phyloP scores from a whole-genome alignment of 2,888 invertebrate species.

The Dicyrtomina minuta region DNA sequence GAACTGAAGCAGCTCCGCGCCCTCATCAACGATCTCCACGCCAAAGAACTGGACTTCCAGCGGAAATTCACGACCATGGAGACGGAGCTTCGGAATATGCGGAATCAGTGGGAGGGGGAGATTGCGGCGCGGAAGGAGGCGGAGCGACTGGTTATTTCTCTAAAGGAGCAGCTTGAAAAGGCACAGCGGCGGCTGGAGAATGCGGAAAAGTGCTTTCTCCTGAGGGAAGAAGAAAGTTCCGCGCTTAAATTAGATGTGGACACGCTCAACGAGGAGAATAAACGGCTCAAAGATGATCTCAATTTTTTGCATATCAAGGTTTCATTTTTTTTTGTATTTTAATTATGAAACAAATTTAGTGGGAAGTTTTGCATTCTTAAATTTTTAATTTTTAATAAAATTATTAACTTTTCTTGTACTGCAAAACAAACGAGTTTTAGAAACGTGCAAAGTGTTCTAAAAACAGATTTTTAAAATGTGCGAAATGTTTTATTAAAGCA shows the following conservation, averaged over 20 bases:
- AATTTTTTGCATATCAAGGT: constrained; percentile 53
- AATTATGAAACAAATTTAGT: too few relatives aligned
- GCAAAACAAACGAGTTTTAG: neutral
- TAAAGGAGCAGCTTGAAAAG: constrained; percentile 53
- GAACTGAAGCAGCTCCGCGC: constrained; percentile 53
- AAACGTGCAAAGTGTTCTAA: too few relatives aligned
- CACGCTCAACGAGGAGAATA: constrained; percentile 55
- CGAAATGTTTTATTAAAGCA: too few relatives aligned
- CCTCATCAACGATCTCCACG: constrained; percentile 52
- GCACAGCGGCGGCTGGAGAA: constrained; percentile 50
- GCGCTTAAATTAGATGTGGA: constrained; percentile 55
- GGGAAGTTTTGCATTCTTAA: too few relatives aligned
- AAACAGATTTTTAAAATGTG: too few relatives aligned
- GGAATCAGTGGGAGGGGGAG: constrained; percentile 51
- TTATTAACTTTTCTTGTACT: neutral
- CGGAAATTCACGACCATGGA: constrained; percentile 50
- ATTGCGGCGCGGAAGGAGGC: constrained; percentile 41
- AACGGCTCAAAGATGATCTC: constrained; percentile 54
- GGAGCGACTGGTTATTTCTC: constrained; percentile 49
- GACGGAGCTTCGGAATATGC: constrained; percentile 51
- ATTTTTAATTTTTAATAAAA: too few relatives aligned
- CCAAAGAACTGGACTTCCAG: constrained; percentile 53
- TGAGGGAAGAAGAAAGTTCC: constrained; percentile 54
- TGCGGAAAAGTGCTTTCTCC: constrained; percentile 52
- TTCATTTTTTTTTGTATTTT: constrained; percentile 1